phyloP scores from a whole-genome alignment of 2,797 vertebrate genomes.

The Caiman crocodilus region DNA sequence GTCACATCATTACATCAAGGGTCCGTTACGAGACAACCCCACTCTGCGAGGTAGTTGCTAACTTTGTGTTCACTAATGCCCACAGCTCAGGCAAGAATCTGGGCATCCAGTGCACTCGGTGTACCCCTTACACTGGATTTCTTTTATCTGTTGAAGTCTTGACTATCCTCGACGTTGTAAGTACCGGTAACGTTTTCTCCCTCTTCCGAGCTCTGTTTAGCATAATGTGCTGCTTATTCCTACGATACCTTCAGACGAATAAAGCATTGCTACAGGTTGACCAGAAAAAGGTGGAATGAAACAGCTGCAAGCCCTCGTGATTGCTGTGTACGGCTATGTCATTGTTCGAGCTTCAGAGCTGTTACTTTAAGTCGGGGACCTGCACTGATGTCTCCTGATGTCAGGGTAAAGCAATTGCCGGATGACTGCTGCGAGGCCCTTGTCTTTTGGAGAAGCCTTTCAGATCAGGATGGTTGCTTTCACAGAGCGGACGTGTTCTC shows the following conservation, averaged over 20 bases:
- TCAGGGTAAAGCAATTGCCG: background rate
- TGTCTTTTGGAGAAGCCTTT: background rate
- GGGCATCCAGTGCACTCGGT: background rate
- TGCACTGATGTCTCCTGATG: too few relatives aligned
- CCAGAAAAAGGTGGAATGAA: background rate
- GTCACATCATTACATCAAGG: background rate
- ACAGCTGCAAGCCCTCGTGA: constrained; percentile 18
- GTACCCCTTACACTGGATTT: background rate
- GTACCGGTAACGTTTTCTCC: background rate
- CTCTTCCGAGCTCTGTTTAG: background rate
- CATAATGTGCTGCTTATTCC: background rate
- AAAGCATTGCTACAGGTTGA: background rate
- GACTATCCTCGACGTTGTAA: background rate
- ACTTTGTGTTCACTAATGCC: background rate
- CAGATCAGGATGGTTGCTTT: constrained; percentile 40
- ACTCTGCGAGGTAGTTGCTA: background rate
- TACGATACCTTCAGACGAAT: constrained; percentile 4
- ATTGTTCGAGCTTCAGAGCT: background rate
- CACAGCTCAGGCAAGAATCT: background rate
- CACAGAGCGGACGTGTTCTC: background rate
- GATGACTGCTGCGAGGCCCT: constrained; percentile 14
- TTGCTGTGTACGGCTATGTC: background rate
- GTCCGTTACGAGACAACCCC: background rate
- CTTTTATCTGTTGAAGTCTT: background rate
- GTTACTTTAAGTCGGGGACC: too few relatives aligned